phyloP scores from a whole-genome alignment of 2,888 invertebrate species.

The Patella pellucida region DNA sequence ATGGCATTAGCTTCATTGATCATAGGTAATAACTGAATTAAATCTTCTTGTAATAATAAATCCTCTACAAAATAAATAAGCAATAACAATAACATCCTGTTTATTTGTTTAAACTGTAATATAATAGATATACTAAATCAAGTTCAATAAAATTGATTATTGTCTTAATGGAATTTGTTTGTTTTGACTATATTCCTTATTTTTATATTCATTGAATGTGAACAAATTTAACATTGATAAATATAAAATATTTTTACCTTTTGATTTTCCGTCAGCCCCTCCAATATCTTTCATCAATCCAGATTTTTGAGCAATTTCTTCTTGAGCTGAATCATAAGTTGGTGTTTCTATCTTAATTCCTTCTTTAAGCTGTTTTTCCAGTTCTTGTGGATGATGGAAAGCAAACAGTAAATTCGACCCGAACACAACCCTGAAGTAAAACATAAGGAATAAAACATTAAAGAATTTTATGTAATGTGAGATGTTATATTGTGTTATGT shows the following conservation, averaged over 20 bases:
- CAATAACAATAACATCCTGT: no score
- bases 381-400: conserved; percentile 67
- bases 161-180: no score
- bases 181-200: no score
- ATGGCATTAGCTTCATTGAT: conserved; percentile 67
- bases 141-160: no score
- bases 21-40: conserved; percentile 64
- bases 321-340: conserved; percentile 64
- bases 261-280: conserved; percentile 42
- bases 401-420: conserved; percentile 67
- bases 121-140: no score
- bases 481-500: no score
- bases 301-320: conserved; percentile 66
- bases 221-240: no score
- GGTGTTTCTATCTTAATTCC: conserved; percentile 53
- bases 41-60: conserved; percentile 65
- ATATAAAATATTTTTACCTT: conserved; percentile 38
- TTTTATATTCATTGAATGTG: no score
- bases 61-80: conserved; percentile 54
- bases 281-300: conserved; percentile 52
- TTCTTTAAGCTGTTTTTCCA: conserved; percentile 52
- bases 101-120: no score
- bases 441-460: no score
- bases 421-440: conserved; percentile 59
- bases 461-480: no score